Conservation (phyloP, 2,113 vertebrate genomes). For the Ploceus nigricollis region DNA sequence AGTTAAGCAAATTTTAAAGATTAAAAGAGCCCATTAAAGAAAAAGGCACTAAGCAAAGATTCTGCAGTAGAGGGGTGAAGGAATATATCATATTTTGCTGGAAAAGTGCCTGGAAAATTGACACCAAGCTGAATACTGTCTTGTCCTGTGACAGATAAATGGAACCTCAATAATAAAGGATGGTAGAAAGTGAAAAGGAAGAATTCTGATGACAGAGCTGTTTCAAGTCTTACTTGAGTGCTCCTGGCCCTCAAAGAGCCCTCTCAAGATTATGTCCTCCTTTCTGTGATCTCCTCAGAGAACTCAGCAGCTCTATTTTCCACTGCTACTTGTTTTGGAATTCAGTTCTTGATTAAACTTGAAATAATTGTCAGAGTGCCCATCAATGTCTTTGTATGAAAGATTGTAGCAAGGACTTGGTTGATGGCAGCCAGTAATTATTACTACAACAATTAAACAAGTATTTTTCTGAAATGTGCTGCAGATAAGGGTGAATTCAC, state of each 20-base stretch:
- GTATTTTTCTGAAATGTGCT: neutral
- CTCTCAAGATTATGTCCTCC: neutral
- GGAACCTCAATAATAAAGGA: neutral
- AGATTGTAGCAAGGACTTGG: neutral
- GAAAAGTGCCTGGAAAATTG: neutral
- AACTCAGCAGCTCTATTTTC: neutral
- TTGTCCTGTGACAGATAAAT: neutral
- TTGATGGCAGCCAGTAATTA: neutral
- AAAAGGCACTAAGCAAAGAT: neutral
- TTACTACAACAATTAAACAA: neutral
- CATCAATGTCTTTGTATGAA: neutral
- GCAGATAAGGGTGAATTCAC: neutral
- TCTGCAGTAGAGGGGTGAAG: neutral
- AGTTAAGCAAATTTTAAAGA: neutral
- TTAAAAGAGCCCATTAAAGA: neutral
- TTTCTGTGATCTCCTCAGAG: neutral
- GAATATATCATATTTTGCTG: neutral
- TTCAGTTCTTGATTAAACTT: neutral
- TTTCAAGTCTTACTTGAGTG: neutral
- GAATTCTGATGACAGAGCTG: neutral
- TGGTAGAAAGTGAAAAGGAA: neutral
- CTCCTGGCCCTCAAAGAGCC: neutral
- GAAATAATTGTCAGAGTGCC: neutral
- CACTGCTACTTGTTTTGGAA: neutral
- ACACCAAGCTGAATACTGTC: neutral